phyloP scores from a whole-genome alignment of 2,888 invertebrate species.

The Chrysomela aeneicollis region DNA sequence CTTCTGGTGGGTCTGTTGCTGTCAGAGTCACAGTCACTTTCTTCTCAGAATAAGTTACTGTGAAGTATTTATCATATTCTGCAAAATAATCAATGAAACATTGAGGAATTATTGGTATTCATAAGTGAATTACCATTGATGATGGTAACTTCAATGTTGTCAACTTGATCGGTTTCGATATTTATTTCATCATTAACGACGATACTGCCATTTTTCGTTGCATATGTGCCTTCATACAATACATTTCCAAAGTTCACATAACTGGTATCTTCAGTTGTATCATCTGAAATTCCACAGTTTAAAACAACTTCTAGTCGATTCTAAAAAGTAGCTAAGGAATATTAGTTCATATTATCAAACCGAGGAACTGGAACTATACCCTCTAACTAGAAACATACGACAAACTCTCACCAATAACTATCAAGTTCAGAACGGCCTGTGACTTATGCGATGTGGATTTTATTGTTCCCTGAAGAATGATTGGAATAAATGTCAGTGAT shows the following conservation, averaged over 20 bases:
- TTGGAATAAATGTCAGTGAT: neutral
- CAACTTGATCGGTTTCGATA: neutral
- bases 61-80: slow-evolving; percentile 14
- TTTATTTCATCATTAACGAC: neutral
- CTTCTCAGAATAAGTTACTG: neutral
- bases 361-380: too few relatives aligned
- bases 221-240: slow-evolving; percentile 14
- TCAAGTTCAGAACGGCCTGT: neutral
- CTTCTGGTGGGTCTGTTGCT: neutral
- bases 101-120: neutral
- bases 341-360: too few relatives aligned
- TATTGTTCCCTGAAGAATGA: neutral
- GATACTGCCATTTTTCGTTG: neutral
- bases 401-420: too few relatives aligned
- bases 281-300: too few relatives aligned
- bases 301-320: too few relatives aligned
- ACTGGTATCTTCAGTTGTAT: slow-evolving; percentile 4
- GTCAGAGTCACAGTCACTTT: neutral
- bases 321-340: too few relatives aligned
- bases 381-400: too few relatives aligned
- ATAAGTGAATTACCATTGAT: slow-evolving; percentile 1
- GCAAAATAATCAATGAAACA: slow-evolving; percentile 1
- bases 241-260: neutral
- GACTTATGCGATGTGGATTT: neutral
- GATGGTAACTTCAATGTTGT: slow-evolving; percentile 16